Evolutionary conservation across 2,113 vertebrate species (phyloP), one percentile per base, ranked within the genome.

Genomic region (Vulpes ferrilata): DNA sequence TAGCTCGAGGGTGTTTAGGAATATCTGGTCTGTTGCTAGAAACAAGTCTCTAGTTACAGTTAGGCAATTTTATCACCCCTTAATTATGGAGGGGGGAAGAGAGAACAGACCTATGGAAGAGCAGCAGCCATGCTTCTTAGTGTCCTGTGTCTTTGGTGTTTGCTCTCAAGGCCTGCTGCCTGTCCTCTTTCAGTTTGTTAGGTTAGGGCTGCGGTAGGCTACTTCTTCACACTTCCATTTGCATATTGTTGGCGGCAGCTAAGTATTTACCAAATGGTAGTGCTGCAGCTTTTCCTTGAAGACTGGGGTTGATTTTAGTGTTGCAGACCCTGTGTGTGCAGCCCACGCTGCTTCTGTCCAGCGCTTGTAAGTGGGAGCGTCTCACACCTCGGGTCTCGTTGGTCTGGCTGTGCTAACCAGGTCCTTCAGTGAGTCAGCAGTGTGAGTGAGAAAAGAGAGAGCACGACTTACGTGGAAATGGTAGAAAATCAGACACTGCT

Each of bases 111-210:
- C 7, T 2, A 6, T 5, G 2, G 8, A 32, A 67, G 38, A 55
- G n/a, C 43, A 9, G 0, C 1, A 12, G 9, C n/a, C 5, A 2
- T 2, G 27, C 9, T n/a, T 32, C 25, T 17, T 16, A 1, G 16
- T 1, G 11, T 32, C 57, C 19, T 0, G 2, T 73, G 84, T 65
- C 89, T 7, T 62, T 7, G 71, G 71, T 3, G 16, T 43, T 51
- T n/a, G 35, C 8, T 17, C 1, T 35, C 10, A 10, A 3, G 65
- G n/a, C 7, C 1, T 12, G 7, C 30, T 10, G 38, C n/a, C 7
- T 25, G 4, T 7, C 23, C 53, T 35, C 11, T 9, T 38, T 13
- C n/a, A 0, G 27, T 35, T 35, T 48, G 38, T 13, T 25, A 43
- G 55, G 43, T 64, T 22, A 27, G 67, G 25, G 15, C 35, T 60